These are phyloP conservation scores for Teleopsis dalmanni DNA, from an alignment of 1,140 invertebrate genomes.

Conservation along the genomic window DNA sequence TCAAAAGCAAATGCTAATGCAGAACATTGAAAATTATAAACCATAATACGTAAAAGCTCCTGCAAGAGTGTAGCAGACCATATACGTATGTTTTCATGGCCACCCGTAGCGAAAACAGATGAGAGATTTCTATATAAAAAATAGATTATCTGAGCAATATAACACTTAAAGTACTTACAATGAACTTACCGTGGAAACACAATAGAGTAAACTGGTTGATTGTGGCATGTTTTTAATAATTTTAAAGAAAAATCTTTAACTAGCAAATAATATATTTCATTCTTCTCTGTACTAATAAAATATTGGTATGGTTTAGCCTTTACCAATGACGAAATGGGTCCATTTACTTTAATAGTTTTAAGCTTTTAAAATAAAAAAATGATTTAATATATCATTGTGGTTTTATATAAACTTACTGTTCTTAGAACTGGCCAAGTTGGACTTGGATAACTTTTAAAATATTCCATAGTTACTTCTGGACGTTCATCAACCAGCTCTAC, in stretches of 20 bases:
- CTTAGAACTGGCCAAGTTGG: constrained; percentile 52
- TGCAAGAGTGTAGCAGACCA: constrained; percentile 69
- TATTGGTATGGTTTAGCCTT: constrained; percentile 51
- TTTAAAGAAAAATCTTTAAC: constrained; percentile 59
- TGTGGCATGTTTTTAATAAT: constrained; percentile 74
- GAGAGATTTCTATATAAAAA: constrained; percentile 55
- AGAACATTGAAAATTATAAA: constrained; percentile 80
- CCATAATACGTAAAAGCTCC: constrained; percentile 73
- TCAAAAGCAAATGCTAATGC: constrained; percentile 67
- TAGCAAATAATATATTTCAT: constrained; percentile 76
- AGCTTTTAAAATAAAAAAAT: constrained; percentile 43
- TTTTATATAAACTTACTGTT: constrained; percentile 46
- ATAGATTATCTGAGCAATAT: neutral
- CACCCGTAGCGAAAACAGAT: constrained; percentile 77
- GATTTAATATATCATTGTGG: neutral
- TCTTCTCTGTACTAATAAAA: constrained; percentile 64
- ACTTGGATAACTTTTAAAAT: constrained; percentile 46
- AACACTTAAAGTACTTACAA: neutral
- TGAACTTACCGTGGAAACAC: constrained; percentile 70
- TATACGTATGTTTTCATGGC: constrained; percentile 73
- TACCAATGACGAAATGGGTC: constrained; percentile 58
- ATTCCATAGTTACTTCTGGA: constrained; percentile 40
- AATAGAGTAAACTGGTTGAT: constrained; percentile 68
- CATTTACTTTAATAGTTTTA: constrained; percentile 52
- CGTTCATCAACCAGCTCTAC: constrained; percentile 63